Percentiles rank a stretch among this genome's conserved stretches.
Evolutionary conservation across 2,113 vertebrate genomes (phyloP).

Genomic region (Tylochromis polylepis): DNA sequence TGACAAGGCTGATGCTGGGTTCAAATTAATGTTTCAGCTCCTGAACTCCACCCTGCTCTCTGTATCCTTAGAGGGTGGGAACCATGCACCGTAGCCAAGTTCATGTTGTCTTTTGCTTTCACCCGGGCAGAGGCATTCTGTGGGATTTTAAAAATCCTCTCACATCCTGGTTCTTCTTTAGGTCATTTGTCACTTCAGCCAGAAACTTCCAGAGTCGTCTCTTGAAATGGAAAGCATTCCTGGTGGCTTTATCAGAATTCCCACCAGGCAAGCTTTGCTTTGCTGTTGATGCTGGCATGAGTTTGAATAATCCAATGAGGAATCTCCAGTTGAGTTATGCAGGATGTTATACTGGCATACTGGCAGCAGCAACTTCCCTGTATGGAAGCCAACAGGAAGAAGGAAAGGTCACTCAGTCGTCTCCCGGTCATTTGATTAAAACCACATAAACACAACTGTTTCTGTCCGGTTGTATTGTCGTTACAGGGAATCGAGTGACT

Average conservation of each 20-base stretch:
- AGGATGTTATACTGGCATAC: neutral
- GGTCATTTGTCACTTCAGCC: neutral
- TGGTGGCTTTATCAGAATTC: neutral
- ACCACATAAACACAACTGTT: neutral
- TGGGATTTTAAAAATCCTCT: slow-evolving; percentile 30
- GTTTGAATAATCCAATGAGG: neutral
- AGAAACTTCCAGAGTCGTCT: neutral
- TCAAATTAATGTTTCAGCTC: slow-evolving; percentile 42
- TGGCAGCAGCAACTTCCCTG: neutral
- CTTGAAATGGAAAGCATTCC: neutral
- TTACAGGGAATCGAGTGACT: neutral
- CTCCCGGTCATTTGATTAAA: neutral
- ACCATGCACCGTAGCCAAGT: slow-evolving; percentile 14
- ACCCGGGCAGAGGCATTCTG: neutral
- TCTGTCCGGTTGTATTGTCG: neutral
- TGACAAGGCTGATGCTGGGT: slow-evolving; percentile 2
- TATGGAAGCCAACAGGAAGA: neutral
- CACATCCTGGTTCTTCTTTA: slow-evolving; percentile 20
- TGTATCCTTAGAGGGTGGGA: slow-evolving; percentile 72
- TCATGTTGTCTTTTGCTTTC: slow-evolving; percentile 61
- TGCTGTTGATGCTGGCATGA: neutral
- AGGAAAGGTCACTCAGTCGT: neutral
- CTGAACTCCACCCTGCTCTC: slow-evolving; percentile 55
- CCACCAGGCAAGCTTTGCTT: neutral
- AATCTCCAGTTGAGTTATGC: neutral